Evolutionary conservation across 2,113 vertebrate species (phyloP), one percentile per base, ranked within the genome.

Genomic region (Sander lucioperca): DNA sequence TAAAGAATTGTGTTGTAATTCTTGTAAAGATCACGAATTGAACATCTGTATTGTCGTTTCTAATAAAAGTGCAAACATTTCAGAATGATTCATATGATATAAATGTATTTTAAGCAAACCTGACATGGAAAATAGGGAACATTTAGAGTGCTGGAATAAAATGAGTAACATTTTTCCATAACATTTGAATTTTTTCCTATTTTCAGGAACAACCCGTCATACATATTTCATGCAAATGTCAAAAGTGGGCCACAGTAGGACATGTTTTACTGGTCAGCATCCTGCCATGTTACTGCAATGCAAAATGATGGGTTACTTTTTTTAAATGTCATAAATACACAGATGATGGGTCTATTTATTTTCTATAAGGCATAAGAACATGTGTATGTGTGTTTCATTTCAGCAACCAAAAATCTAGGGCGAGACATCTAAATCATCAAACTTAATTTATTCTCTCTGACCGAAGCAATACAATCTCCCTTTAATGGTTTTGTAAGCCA

Each of bases 401-500:
- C 25, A 27, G 18, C 16, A n/a, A 14, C 43, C 13, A 74, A 10
- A 23, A 33, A 61, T 45, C 15, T 56, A 21, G 14, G 1, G 33
- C n/a, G 53, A 48, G 15, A 70, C 21, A 21, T 58, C 13, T 14
- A 14, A 64, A 66, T 67, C 25, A 65, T 54, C 2, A 33, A 61
- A 59, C 57, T 66, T 54, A 10, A 79, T 47, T 25, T 36, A n/a
- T 69, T 57, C 36, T 30, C 11, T 54, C 57, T 66, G 36, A 16
- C 11, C 16, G 18, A 45, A 36, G 45, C 53, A 65, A 25, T 58
- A 58, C 3, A 65, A 62, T 1, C 25, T 39, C 18, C 3, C 12
- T 43, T 1, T 61, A 66, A 33, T 74, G 19, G 21, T 10, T 77
- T 48, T 79, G 62, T 21, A 43, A 47, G 70, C n/a, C 59, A 57